These are phyloP conservation scores for Reticulitermes speratus DNA, from an alignment of 1,140 invertebrate genomes.

Conservation along the genomic window DNA sequence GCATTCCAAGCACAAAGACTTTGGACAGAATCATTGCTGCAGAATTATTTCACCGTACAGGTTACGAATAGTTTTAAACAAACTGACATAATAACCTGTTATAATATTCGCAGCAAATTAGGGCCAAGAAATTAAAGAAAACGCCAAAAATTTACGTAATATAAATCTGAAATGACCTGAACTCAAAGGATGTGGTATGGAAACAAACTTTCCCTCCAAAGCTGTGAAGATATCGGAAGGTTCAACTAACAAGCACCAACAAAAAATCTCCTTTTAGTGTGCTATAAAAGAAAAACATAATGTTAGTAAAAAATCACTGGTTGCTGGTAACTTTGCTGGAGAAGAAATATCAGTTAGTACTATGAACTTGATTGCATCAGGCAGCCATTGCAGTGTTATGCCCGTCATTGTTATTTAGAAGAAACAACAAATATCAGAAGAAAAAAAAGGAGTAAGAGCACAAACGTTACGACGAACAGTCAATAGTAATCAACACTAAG, in stretches of 20 bases:
- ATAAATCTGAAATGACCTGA: no score
- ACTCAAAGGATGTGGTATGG: no score
- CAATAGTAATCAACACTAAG: slow-evolving; percentile 8
- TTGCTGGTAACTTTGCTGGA: slow-evolving; percentile 14
- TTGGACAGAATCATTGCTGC: no score
- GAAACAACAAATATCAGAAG: not conserved
- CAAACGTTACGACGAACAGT: not conserved
- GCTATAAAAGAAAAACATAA: slow-evolving; percentile 4
- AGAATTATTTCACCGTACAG: no score
- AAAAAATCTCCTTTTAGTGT: not conserved
- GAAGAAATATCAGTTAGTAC: slow-evolving; percentile 10
- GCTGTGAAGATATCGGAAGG: not conserved
- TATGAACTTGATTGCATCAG: not conserved
- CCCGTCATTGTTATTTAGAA: not conserved
- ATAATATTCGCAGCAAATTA: no score
- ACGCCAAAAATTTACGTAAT: no score
- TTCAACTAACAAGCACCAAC: not conserved
- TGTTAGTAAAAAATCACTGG: slow-evolving; percentile 3
- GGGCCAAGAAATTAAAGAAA: no score
- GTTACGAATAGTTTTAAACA: no score
- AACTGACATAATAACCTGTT: no score
- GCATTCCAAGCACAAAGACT: no score
- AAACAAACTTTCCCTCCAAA: not conserved
- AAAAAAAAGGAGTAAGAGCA: not conserved
- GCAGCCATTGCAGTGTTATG: not conserved